Evolutionary conservation across 2,113 vertebrate species (phyloP).

Genomic region (Actinemys pallida): DNA sequence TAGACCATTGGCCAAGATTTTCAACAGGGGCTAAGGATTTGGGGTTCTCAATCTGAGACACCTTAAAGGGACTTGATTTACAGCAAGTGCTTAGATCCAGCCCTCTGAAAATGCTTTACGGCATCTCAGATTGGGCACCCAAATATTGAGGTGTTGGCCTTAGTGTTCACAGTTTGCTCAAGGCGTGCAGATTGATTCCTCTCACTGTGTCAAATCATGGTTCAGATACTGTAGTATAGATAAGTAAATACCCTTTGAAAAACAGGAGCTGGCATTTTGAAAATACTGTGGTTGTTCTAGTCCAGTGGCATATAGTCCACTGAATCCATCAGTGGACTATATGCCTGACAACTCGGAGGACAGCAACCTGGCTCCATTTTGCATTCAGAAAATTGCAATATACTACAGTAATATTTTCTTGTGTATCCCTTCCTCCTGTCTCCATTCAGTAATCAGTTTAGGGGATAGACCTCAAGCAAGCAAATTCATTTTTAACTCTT

Average conservation of each 20-base stretch:
- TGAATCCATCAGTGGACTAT: neutral
- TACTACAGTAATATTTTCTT: neutral
- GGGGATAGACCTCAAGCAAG: neutral
- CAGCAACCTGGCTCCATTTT: neutral
- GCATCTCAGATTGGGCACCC: neutral
- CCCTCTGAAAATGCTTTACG: neutral
- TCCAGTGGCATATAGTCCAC: neutral
- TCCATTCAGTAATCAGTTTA: neutral
- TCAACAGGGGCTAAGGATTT: neutral
- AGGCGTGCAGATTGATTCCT: neutral
- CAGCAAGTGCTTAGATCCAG: slow-evolving; percentile 2
- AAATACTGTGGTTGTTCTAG: neutral
- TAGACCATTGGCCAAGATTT: slow-evolving; percentile 10
- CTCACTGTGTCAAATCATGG: neutral
- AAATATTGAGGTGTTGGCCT: neutral
- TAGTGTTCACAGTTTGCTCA: neutral
- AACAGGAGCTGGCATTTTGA: accelerated
- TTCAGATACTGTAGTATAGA: neutral
- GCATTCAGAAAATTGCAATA: neutral
- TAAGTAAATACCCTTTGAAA: neutral
- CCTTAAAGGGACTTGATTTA: neutral
- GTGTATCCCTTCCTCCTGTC: neutral
- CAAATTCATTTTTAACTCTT: neutral
- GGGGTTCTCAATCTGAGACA: neutral
- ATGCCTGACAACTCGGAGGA: neutral